Evolutionary conservation across 2,113 vertebrate species (phyloP).

Genomic region (Ctenodactylus gundi): DNA sequence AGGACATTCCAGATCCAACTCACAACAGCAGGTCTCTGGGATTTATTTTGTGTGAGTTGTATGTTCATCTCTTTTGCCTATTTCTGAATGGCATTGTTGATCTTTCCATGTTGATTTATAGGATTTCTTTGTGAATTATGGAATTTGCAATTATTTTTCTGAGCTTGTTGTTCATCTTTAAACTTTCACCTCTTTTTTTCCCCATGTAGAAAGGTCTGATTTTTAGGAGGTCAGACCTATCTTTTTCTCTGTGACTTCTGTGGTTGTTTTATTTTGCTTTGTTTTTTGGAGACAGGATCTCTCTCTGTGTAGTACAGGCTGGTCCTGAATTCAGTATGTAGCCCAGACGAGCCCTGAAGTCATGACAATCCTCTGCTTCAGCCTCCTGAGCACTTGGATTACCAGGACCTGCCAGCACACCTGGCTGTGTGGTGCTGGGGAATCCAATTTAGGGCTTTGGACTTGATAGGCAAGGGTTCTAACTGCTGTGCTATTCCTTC

Average conservation of each 20-base stretch:
- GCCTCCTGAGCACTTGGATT: too few relatives aligned
- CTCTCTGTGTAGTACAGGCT: too few relatives aligned
- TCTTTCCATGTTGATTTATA: not conserved
- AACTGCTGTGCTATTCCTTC: too few relatives aligned
- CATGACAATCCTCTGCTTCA: too few relatives aligned
- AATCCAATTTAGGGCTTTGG: too few relatives aligned
- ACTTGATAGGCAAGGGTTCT: too few relatives aligned
- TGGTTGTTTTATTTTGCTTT: not conserved
- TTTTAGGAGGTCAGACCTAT: not conserved
- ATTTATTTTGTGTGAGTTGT: not conserved
- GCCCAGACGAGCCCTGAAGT: too few relatives aligned
- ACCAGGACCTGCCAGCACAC: too few relatives aligned
- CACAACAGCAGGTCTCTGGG: not conserved
- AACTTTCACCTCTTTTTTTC: not conserved
- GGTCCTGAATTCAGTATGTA: too few relatives aligned
- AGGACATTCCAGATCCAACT: too few relatives aligned
- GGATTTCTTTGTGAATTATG: not conserved
- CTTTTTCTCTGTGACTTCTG: not conserved
- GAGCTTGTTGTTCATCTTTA: conserved; percentile 3
- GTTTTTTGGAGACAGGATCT: too few relatives aligned
- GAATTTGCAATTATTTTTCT: not conserved
- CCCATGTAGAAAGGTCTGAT: not conserved
- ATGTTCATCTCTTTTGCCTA: not conserved
- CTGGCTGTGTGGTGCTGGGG: too few relatives aligned
- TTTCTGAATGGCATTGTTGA: not conserved